Percentiles rank a stretch among this genome's conserved stretches.
Conservation (phyloP, 2,888 invertebrate species). For the Drosophila pegasa region DNA sequence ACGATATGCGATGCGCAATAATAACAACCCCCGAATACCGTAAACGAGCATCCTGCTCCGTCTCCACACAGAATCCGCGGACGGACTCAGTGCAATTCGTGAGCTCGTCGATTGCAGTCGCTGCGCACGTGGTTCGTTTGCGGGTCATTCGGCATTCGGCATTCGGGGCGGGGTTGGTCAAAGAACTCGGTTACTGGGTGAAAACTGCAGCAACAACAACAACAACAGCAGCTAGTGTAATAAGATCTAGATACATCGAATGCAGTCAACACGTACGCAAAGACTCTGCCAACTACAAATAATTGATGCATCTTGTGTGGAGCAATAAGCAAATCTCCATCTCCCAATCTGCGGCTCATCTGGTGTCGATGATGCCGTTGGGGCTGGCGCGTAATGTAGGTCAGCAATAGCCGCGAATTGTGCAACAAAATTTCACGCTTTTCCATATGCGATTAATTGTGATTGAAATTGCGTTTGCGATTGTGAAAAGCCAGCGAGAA, state of each 20-base stretch:
- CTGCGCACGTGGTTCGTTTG: slow-evolving; percentile 28
- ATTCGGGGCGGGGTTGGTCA: slow-evolving; percentile 59
- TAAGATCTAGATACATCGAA: slow-evolving; percentile 20
- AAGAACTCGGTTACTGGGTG: slow-evolving; percentile 83
- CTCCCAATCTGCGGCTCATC: slow-evolving; percentile 48
- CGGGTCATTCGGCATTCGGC: slow-evolving; percentile 26
- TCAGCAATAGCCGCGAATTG: slow-evolving; percentile 59
- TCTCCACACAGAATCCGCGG: slow-evolving; percentile 61
- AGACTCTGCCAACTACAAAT: slow-evolving; percentile 11
- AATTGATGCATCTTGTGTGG: slow-evolving; percentile 7
- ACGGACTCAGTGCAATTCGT: slow-evolving; percentile 78
- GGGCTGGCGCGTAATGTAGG: slow-evolving; percentile 63
- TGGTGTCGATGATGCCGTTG: slow-evolving; percentile 37
- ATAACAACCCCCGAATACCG: slow-evolving; percentile 41
- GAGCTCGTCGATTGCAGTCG: slow-evolving; percentile 70
- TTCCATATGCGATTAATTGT: slow-evolving; percentile 47
- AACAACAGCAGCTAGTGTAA: slow-evolving; percentile 27
- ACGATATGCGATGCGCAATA: slow-evolving; percentile 59
- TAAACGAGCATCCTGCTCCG: slow-evolving; percentile 54
- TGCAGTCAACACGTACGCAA: slow-evolving; percentile 40
- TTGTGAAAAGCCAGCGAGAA: slow-evolving; percentile 32
- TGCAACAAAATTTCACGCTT: slow-evolving; percentile 50
- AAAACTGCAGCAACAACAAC: slow-evolving; percentile 65
- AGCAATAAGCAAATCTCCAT: slow-evolving; percentile 36
- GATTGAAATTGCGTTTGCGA: slow-evolving; percentile 8